Percentiles rank a stretch among this genome's conserved stretches.
These are phyloP conservation scores for Xenentodon cancila DNA, from an alignment of 2,797 vertebrate species.

Conservation along the genomic window DNA sequence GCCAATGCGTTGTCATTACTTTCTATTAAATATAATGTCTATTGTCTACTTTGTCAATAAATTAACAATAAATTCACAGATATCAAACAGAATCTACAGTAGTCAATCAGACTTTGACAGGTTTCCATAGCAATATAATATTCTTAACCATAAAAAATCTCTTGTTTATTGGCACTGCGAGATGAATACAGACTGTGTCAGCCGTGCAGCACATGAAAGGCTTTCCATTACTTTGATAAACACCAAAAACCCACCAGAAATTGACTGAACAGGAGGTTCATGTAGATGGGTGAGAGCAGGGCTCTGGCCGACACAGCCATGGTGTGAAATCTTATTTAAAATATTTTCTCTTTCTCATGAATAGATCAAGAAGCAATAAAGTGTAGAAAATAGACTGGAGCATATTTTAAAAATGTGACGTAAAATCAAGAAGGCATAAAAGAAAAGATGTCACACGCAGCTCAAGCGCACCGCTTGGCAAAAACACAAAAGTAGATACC, in stretches of 20 bases:
- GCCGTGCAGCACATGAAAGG: conserved; percentile 56
- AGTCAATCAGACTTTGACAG: conserved; percentile 21
- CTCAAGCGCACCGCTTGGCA: background rate
- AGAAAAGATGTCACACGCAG: background rate
- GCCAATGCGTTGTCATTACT: too few relatives aligned
- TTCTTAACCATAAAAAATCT: conserved; percentile 34
- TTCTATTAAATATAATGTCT: background rate
- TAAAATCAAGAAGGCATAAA: conserved; percentile 6
- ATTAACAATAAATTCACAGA: conserved; percentile 23
- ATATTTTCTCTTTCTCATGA: conserved; percentile 27
- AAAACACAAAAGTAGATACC: background rate
- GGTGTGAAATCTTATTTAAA: conserved; percentile 51
- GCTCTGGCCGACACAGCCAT: conserved; percentile 29
- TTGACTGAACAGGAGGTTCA: conserved; percentile 37
- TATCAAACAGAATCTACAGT: conserved; percentile 12
- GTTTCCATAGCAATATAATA: conserved; percentile 31
- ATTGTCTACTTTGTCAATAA: conserved; percentile 13
- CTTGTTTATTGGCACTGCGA: conserved; percentile 37
- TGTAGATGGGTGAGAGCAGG: conserved; percentile 26
- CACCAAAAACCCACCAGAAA: conserved; percentile 45
- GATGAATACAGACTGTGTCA: conserved; percentile 56
- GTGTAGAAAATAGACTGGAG: conserved; percentile 26
- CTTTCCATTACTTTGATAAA: conserved; percentile 60
- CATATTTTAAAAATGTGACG: conserved; percentile 27
- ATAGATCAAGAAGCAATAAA: conserved; percentile 30